A percentile compares a stretch with the other conserved stretches of the same genome.
These are phyloP conservation scores for Plemyria rubiginata DNA, from an alignment of 2,888 invertebrate genomes.

Conservation along the genomic window DNA sequence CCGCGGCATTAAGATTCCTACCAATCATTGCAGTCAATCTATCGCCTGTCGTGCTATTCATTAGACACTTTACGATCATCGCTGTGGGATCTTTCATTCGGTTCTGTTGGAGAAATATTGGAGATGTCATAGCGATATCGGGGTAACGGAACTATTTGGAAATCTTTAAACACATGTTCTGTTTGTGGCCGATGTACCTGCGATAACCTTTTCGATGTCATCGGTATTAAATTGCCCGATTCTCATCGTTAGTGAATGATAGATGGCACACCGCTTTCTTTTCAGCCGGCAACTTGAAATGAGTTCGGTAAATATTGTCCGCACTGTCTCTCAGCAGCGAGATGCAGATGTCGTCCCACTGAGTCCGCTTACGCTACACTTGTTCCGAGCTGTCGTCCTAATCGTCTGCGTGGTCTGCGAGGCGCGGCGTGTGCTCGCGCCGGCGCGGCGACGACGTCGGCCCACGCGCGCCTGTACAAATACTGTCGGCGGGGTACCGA, in stretches of 20 bases:
- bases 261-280: constrained; percentile 5
- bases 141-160: constrained; percentile 32
- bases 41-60: constrained; percentile 47
- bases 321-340: background rate
- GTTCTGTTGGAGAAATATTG: constrained; percentile 28
- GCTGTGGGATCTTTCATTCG: constrained; percentile 43
- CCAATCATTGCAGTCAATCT: constrained; percentile 47
- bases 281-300: background rate
- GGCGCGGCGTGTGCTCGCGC: constrained; percentile 39
- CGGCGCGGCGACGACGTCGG: constrained; percentile 42
- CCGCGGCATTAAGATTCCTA: constrained; percentile 47
- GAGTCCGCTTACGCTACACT: constrained; percentile 22
- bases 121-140: constrained; percentile 33
- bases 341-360: constrained; percentile 10
- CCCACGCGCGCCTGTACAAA: constrained; percentile 74
- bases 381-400: constrained; percentile 19
- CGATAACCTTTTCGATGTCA: constrained; percentile 27
- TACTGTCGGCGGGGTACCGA: constrained; percentile 78
- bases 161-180: constrained; percentile 28
- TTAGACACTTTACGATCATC: constrained; percentile 50
- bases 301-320: background rate
- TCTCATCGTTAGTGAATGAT: constrained; percentile 26
- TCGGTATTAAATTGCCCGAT: constrained; percentile 21
- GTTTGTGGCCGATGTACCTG: constrained; percentile 20
- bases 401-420: constrained; percentile 20